A percentile compares a stretch with the other conserved stretches of the same genome.
Conservation (phyloP, 2,888 invertebrate genomes). For the Listrodromus nycthemerus region DNA sequence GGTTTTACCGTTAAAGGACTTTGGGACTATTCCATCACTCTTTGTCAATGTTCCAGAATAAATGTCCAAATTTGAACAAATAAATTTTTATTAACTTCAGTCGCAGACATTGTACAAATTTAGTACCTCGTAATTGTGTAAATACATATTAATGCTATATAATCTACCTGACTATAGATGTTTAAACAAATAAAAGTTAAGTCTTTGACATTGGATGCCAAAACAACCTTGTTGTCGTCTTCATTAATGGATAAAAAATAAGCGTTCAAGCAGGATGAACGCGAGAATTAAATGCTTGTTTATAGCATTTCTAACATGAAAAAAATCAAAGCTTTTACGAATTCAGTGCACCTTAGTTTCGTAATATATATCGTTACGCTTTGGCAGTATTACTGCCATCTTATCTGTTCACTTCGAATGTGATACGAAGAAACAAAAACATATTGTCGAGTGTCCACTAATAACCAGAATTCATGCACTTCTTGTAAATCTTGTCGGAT, state of each 20-base stretch:
- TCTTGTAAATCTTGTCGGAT: slow-evolving; percentile 88
- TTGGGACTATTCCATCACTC: not conserved
- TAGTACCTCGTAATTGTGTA: not conserved
- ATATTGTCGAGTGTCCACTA: not conserved
- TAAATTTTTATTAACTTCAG: not conserved
- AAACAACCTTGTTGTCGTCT: not conserved
- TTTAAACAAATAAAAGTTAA: not conserved
- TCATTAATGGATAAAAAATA: not conserved
- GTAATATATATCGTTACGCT: not conserved
- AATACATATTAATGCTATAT: not conserved
- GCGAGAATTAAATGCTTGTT: not conserved
- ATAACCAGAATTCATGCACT: slow-evolving; percentile 86
- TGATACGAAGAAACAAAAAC: not conserved
- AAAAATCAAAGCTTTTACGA: not conserved
- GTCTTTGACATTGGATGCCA: not conserved
- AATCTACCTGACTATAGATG: not conserved
- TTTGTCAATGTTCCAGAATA: not conserved
- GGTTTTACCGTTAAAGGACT: not conserved
- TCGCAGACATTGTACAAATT: not conserved
- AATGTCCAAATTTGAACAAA: not conserved
- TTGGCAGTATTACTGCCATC: not conserved
- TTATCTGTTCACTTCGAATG: too few relatives aligned
- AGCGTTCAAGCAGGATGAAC: not conserved
- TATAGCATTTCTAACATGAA: not conserved
- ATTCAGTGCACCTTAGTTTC: not conserved